Conservation (phyloP, 2,888 invertebrate species). For the Brachyptera putata region DNA sequence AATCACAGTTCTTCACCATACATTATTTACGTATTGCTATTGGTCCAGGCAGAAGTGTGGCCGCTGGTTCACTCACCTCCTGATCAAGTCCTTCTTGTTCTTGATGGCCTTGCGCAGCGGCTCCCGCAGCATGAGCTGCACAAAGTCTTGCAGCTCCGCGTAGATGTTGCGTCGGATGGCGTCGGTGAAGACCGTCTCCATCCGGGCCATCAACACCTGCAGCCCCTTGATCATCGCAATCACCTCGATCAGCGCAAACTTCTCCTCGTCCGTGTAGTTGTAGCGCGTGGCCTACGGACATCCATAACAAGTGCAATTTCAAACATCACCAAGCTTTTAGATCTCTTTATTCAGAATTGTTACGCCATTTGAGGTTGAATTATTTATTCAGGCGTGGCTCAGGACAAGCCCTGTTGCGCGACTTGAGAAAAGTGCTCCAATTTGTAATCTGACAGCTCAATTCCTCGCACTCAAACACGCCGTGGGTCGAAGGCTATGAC, state of each 20-base stretch:
- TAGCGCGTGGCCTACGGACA: conserved; percentile 96
- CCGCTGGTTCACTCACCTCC: conserved; percentile 58
- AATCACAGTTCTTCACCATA: too few species aligned
- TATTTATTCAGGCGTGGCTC: too few species aligned
- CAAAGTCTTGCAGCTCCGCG: conserved; percentile 94
- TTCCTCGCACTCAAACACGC: too few species aligned
- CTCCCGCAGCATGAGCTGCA: conserved; percentile 82
- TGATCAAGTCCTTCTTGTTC: conserved; percentile 93
- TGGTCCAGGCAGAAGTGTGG: too few species aligned
- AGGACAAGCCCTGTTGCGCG: too few species aligned
- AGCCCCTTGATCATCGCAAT: conserved; percentile 99
- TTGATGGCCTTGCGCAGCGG: conserved; percentile 94
- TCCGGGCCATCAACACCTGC: conserved; percentile 92
- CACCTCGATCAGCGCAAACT: conserved; percentile 95
- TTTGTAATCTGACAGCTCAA: too few species aligned
- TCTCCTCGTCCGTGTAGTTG: conserved; percentile 96
- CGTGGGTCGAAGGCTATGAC: too few species aligned
- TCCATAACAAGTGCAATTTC: too few species aligned
- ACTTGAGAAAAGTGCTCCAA: too few species aligned
- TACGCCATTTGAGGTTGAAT: conserved; percentile 25
- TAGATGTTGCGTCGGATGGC: conserved; percentile 90
- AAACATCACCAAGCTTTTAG: too few species aligned
- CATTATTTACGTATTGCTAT: too few species aligned
- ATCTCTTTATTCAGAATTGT: too few species aligned
- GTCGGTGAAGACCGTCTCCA: conserved; percentile 94